Base-by-base conservation (phyloP, 2,113 vertebrate species). In the Phrynosoma blainvillii region DNA sequence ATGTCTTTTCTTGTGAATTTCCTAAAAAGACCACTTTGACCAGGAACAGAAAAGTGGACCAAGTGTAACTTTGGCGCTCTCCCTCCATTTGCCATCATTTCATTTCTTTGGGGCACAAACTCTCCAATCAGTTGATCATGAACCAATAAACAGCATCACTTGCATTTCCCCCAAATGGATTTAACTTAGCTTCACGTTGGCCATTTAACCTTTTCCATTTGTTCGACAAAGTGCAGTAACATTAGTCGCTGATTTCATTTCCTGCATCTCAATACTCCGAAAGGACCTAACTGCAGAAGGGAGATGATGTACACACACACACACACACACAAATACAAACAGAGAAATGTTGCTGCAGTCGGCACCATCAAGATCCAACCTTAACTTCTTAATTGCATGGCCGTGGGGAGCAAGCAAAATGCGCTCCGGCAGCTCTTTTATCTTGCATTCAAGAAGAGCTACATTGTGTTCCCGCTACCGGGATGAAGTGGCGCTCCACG, bases 331-430 rank as follows among this genome's bases (percentile, higher is more conserved):
- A 13, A 52, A 20, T 25, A 2, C 54, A 12, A 13, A 8, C 36
- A 30, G 1, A 21, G 77, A 73, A 87, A 90, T 18, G 25, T 52
- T 88, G 84, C 40, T 70, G 81, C 40, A 36, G 87, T 36, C 52
- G 23, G 47, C 79, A 73, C 74, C 32, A 79, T 82, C 86, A 89
- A 84, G 74, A 70, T 42, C 21, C 27, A 10, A 4, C 65, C 70
- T 21, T 78, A 79, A 86, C 18, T 0, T 40, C 87, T 21, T 40
- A 85, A 87, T 90, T 71, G 81, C 84, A 42, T 1, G 76, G 91
- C 87, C 92, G 3, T 66, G 40, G 89, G 89, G 84, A 87, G 78
- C 1, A 77, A 81, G 79, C 1, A 86, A 92, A 59, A 89, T 9
- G 79, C 77, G 32, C 68, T 79, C 74, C 2, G 0, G 83, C 56